A percentile compares a stretch with the other conserved stretches of the same genome.
Conservation (phyloP, 1,140 invertebrate genomes). For the Episyrphus balteatus region DNA sequence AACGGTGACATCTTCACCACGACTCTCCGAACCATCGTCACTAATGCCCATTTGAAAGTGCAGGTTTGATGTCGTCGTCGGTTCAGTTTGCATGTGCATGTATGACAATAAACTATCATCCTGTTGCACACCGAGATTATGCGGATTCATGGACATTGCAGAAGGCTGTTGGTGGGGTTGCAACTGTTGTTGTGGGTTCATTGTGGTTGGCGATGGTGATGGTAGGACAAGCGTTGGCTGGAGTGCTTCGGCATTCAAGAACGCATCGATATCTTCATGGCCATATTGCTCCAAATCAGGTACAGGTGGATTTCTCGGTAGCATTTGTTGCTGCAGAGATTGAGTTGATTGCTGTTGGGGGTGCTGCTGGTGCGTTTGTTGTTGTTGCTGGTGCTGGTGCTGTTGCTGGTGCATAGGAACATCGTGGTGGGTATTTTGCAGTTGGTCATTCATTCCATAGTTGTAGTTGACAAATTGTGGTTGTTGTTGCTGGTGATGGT, state of each 20-base stretch:
- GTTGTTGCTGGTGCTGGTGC: conserved; percentile 5
- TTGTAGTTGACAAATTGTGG: background rate
- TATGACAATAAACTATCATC: conserved; percentile 29
- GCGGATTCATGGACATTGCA: conserved; percentile 8
- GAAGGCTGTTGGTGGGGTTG: conserved; percentile 11
- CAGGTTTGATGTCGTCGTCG: conserved; percentile 19
- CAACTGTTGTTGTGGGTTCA: conserved; percentile 5
- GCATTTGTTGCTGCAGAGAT: conserved; percentile 9
- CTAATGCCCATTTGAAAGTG: conserved; percentile 33
- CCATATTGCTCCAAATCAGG: conserved; percentile 10
- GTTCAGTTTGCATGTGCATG: conserved; percentile 31
- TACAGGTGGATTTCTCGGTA: conserved; percentile 10
- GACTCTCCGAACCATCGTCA: conserved; percentile 24
- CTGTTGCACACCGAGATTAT: conserved; percentile 14
- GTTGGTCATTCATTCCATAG: background rate
- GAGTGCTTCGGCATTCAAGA: conserved; percentile 24
- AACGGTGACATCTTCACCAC: background rate
- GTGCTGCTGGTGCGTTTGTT: conserved; percentile 9
- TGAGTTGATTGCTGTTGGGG: conserved; percentile 8
- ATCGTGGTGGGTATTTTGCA: background rate
- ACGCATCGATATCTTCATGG: conserved; percentile 28
- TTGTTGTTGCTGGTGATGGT: conserved; percentile 16
- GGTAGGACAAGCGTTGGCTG: conserved; percentile 9
- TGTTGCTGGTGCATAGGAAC: conserved; percentile 1
- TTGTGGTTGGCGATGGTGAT: conserved; percentile 6